Percentiles rank a stretch among this genome's conserved stretches.
These are phyloP conservation scores for Delia radicum DNA, from an alignment of 1,140 invertebrate species.

Conservation along the genomic window DNA sequence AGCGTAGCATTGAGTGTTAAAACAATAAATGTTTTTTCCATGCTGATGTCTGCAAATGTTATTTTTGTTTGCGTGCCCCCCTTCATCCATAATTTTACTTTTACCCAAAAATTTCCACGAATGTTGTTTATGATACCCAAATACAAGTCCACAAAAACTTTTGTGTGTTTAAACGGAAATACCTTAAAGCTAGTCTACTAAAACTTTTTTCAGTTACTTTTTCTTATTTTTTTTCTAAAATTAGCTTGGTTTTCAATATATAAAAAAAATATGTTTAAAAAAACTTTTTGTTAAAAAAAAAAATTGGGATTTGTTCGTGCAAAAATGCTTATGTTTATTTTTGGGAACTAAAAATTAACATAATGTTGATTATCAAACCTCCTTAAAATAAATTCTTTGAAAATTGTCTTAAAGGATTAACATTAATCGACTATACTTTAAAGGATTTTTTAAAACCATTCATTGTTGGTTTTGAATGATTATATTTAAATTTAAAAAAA, in stretches of 20 bases:
- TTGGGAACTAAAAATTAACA: neutral
- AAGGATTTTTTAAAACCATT: too few species aligned
- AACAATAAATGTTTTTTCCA: constrained; percentile 9
- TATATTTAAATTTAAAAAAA: too few species aligned
- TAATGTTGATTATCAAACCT: neutral
- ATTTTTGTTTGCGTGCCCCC: neutral
- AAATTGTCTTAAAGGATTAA: constrained; percentile 18
- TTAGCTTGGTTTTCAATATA: neutral
- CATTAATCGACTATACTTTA: too few species aligned
- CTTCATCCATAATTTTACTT: neutral
- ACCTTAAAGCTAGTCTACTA: neutral
- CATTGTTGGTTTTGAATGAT: too few species aligned
- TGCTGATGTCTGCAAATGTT: neutral
- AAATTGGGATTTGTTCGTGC: constrained; percentile 13
- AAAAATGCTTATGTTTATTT: neutral
- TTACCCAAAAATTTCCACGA: neutral
- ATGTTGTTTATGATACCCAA: neutral
- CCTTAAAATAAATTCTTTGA: constrained; percentile 4
- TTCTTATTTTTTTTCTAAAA: neutral
- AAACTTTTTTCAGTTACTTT: neutral
- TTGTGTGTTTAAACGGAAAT: neutral
- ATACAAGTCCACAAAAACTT: neutral
- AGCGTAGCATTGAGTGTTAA: constrained; percentile 4
- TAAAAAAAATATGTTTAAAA: neutral
- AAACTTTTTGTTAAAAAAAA: neutral